Evolutionary conservation across 2,797 vertebrate species (phyloP), one percentile per base, ranked within the genome.

Genomic region (Argentina silus): DNA sequence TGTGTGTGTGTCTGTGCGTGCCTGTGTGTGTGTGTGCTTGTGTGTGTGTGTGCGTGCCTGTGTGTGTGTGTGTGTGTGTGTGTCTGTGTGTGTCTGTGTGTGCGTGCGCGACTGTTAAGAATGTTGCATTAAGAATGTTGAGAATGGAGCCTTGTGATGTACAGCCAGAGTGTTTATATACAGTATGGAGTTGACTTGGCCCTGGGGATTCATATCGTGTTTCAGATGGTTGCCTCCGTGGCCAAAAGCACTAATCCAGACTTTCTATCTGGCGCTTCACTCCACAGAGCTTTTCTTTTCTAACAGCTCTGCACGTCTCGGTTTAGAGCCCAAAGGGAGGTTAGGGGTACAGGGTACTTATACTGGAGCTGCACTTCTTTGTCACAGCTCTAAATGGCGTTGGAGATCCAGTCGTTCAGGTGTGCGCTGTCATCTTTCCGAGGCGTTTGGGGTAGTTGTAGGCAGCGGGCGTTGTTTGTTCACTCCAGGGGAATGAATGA

Each of bases 221-320:
- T 44, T 47, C 45, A 48, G 63, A 66, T 66, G 19, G n/a, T 48
- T 66, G 63, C 47, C 47, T 48, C 43, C 43, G 11, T 8, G 9
- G 19, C 63, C 43, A 66, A 47, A 48, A n/a, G 17, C 63, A 66
- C 63, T 66, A 21, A 12, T 66, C 11, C 63, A 66, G 17, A 66
- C 63, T 6, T 6, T 47, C 43, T 43, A 62, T 51, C 50, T 15
- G 3, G 50, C n/a, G 60, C 15, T 62, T 7, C 21, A 56, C n/a
- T 66, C 17, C 48, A 48, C 10, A 23, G 63, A 66, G 23, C 6
- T 0, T 48, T 66, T 48, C 63, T 48, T 21, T 21, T 21, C 19
- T 9, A 9, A 17, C 56, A 9, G n/a, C n/a, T n/a, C n/a, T n/a
- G 19, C 56, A 27, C 19, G n/a, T 59, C 19, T 27, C n/a, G 56